A percentile compares a stretch with the other conserved stretches of the same genome.
Conservation (phyloP, 53 echinoderm and acorn worm species). For the Echinarachnius parma region DNA sequence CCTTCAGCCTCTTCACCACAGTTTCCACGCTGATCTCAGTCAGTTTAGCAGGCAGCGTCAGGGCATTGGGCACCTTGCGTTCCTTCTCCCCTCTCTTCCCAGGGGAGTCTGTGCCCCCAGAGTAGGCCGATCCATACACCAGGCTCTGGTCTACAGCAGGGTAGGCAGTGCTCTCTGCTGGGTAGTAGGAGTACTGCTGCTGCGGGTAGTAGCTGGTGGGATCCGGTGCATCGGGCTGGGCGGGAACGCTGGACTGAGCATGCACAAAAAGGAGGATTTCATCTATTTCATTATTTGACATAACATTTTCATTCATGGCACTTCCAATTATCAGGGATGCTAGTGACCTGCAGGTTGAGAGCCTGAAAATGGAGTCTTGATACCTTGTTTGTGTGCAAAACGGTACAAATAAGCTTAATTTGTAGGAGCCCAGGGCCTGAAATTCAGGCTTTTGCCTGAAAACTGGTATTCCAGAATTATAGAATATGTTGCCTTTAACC, state of each 20-base stretch:
- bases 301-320: too few species aligned
- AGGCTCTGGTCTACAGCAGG: conserved; percentile 40
- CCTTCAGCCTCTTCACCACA: conserved; percentile 72
- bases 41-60: conserved; percentile 60
- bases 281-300: too few species aligned
- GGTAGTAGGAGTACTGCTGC: conserved; percentile 64
- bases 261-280: too few species aligned
- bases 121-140: conserved; percentile 49
- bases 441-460: too few species aligned
- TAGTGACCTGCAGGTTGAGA: too few species aligned
- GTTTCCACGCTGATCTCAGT: conserved; percentile 65
- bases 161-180: conserved; percentile 26
- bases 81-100: conserved; percentile 16
- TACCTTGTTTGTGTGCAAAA: too few species aligned
- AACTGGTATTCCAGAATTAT: too few species aligned
- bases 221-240: conserved; percentile 31
- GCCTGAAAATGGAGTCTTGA: too few species aligned
- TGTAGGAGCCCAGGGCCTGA: too few species aligned
- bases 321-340: too few species aligned
- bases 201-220: conserved; percentile 57
- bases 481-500: too few species aligned
- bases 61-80: conserved; percentile 45
- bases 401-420: too few species aligned
- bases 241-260: conserved; percentile 36
- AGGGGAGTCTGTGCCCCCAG: conserved; percentile 5